phyloP scores from a whole-genome alignment of 1,140 invertebrate species.

The Anastatus disparis region DNA sequence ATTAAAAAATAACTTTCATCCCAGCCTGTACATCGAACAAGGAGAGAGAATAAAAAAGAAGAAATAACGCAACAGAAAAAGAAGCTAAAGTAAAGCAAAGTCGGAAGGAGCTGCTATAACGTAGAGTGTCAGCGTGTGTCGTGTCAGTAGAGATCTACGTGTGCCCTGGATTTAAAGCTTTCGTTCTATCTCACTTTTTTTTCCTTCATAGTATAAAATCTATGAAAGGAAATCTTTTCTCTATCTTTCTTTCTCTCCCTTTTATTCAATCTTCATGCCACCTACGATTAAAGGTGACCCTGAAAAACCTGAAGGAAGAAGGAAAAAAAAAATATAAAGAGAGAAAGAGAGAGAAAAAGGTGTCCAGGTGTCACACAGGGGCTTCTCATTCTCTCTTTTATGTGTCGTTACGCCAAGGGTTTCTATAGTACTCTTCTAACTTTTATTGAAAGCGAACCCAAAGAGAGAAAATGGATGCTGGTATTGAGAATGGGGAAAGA shows the following conservation, averaged over 20 bases:
- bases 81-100: neutral
- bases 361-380: constrained; percentile 36
- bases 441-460: constrained; percentile 23
- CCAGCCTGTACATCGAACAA: constrained; percentile 4
- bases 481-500: neutral
- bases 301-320: constrained; percentile 30
- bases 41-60: neutral
- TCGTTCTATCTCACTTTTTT: neutral
- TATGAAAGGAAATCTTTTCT: constrained; percentile 22
- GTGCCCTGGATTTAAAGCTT: constrained; percentile 12
- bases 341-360: no score
- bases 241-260: neutral
- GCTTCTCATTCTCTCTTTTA: constrained; percentile 29
- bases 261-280: constrained; percentile 38
- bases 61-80: neutral
- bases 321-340: no score
- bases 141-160: constrained; percentile 6
- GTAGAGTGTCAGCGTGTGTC: neutral
- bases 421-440: constrained; percentile 2
- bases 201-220: neutral
- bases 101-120: neutral
- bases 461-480: neutral
- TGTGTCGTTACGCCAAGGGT: constrained; percentile 20
- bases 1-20: no score
- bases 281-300: constrained; percentile 42